Base-by-base conservation (phyloP, 2,113 vertebrate species). In the Melozone crissalis region DNA sequence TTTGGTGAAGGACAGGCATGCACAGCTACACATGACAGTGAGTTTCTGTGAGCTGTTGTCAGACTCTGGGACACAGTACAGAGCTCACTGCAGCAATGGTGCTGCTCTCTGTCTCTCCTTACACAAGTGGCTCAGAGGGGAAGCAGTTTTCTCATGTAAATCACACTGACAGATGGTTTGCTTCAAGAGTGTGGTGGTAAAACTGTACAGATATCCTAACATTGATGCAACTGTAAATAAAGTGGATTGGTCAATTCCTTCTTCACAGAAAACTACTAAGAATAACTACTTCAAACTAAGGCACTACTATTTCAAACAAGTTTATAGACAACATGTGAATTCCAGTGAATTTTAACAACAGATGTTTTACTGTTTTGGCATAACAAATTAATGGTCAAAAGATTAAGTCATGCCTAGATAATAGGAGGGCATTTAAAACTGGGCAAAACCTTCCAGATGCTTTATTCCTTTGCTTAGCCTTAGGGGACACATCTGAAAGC, bases 1-100 rank as follows among this genome's bases (percentile, higher is more conserved):
- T 49, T 44, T 30, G 9, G 24, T 28, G 43, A 86, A n/a, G 23
- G 74, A 58, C 4, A 74, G 30, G 16, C 10, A 2, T 3, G 5
- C 27, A 27, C 23, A 82, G 22, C 28, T 59, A 47, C 0, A 0
- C 9, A 41, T 1, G 37, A 33, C 11, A n/a, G 21, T 0, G 30
- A 62, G 58, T 67, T 75, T 59, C 31, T 85, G 66, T 16, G 16
- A 91, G 37, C 28, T 76, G 12, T 2, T 73, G 14, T 43, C 44
- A 85, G 77, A 68, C 30, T 33, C 20, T 8, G 17, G 81, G 35
- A 52, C 0, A 0, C 15, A 52, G 39, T 7, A 33, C 51, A 71
- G 54, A 77, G 37, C 68, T 84, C 28, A 9, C 37, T 30, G 27
- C 75, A 84, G 21, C 37, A 47, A 21, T 2, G 2, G 21, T 0